Evolutionary conservation across 2,888 invertebrate species (phyloP).

Genomic region (Drosophila subsilvestris): DNA sequence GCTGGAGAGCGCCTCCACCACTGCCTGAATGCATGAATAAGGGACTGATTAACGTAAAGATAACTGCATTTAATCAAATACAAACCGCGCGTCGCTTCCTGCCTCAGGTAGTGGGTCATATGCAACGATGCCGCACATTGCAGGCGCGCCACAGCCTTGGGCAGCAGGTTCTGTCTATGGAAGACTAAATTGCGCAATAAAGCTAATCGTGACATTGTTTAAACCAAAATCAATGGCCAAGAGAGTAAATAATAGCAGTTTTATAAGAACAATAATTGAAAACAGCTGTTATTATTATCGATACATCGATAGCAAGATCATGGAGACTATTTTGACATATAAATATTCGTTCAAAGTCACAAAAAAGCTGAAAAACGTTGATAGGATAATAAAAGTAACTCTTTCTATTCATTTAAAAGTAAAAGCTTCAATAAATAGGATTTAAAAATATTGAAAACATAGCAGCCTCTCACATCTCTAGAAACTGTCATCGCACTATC

Average conservation of each 20-base stretch:
- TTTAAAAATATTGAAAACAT: too few relatives aligned
- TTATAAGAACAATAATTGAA: constrained; percentile 23
- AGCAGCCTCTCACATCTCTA: too few relatives aligned
- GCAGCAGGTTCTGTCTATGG: constrained; percentile 45
- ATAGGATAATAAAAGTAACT: too few relatives aligned
- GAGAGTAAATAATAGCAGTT: constrained; percentile 29
- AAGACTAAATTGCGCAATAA: constrained; percentile 65
- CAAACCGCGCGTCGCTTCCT: constrained; percentile 54
- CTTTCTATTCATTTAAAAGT: too few relatives aligned
- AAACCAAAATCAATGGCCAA: constrained; percentile 6
- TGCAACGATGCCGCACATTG: constrained; percentile 53
- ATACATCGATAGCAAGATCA: constrained; percentile 14
- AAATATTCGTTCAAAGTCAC: neutral
- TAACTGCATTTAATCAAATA: neutral
- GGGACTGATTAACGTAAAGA: neutral
- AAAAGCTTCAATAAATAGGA: too few relatives aligned
- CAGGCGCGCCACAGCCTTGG: constrained; percentile 25
- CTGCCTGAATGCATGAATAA: neutral
- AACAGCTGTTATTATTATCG: constrained; percentile 59
- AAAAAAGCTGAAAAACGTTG: neutral
- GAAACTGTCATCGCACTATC: neutral
- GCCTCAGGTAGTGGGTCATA: constrained; percentile 17
- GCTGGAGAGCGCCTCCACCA: constrained; percentile 50
- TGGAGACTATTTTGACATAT: neutral
- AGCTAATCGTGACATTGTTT: constrained; percentile 66